Conservation (phyloP, 2,888 invertebrate species). For the Callyntrura sp. region DNA sequence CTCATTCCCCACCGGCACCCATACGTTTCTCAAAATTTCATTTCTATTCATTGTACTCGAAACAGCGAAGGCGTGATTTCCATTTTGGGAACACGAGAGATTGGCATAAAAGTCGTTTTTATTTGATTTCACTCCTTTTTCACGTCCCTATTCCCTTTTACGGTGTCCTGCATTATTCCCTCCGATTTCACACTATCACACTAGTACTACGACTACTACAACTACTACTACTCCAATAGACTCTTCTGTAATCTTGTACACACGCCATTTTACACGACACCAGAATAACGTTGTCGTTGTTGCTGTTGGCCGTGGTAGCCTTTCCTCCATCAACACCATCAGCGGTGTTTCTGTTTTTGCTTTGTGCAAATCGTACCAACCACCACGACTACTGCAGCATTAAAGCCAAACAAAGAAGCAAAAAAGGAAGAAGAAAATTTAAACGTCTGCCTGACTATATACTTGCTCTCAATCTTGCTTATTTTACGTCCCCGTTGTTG, state of each 20-base stretch:
- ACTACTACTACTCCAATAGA: neutral
- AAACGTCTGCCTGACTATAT: too few species aligned
- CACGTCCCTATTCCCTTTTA: neutral
- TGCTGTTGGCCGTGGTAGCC: neutral
- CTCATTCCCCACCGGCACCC: too few species aligned
- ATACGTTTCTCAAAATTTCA: too few species aligned
- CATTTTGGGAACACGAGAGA: conserved; percentile 35
- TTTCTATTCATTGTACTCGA: conserved; percentile 11
- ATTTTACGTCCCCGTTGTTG: too few species aligned
- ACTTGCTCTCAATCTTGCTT: too few species aligned
- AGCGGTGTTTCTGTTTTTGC: neutral
- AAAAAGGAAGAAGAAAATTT: too few species aligned
- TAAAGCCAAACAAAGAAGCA: too few species aligned
- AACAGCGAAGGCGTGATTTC: conserved; percentile 8
- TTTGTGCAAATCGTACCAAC: neutral
- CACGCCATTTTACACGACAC: neutral
- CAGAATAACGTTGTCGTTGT: neutral
- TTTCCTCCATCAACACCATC: neutral
- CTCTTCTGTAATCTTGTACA: neutral
- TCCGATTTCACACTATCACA: neutral
- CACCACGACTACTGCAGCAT: too few species aligned
- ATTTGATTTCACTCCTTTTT: conserved; percentile 23
- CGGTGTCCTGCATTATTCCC: neutral
- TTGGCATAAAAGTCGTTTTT: conserved; percentile 23
- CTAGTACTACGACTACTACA: neutral